Percentiles rank a stretch among this genome's conserved stretches.
Evolutionary conservation across 2,888 invertebrate species (phyloP).

Genomic region (Polydrusus cervinus): DNA sequence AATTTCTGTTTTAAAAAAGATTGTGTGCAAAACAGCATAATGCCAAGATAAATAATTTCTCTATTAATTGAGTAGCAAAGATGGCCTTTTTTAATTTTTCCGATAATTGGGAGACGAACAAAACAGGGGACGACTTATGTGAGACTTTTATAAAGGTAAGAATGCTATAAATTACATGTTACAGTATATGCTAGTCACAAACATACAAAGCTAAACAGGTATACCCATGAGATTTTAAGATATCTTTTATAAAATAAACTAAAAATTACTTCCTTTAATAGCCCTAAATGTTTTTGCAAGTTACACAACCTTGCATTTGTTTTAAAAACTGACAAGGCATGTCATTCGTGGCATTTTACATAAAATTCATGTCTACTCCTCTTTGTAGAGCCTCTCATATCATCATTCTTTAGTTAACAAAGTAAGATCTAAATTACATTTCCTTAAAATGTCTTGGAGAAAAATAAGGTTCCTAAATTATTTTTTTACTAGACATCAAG

Average conservation of each 20-base stretch:
- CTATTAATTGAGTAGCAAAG: neutral
- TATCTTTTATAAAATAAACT: neutral
- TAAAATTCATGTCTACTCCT: conserved; percentile 39
- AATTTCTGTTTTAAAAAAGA: too few relatives aligned
- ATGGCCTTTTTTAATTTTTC: conserved; percentile 43
- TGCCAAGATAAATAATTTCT: neutral
- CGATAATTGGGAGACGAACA: conserved; percentile 38
- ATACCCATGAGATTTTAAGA: neutral
- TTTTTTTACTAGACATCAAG: conserved; percentile 7
- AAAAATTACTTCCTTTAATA: neutral
- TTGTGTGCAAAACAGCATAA: neutral
- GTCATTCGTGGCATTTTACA: conserved; percentile 31
- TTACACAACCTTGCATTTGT: conserved; percentile 26
- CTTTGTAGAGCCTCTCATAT: conserved; percentile 10
- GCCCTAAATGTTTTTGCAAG: neutral
- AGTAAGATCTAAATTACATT: conserved; percentile 14
- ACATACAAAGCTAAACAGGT: too few relatives aligned
- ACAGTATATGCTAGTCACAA: too few relatives aligned
- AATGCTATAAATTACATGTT: neutral
- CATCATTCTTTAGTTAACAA: conserved; percentile 5
- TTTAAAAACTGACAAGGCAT: conserved; percentile 30
- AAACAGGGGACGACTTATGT: conserved; percentile 37
- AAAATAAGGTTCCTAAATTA: conserved; percentile 5
- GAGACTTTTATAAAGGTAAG: conserved; percentile 43
- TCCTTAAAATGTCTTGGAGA: conserved; percentile 27